These are phyloP conservation scores for Melanotaenia pygmaea DNA, from an alignment of 2,797 vertebrate species.

Conservation along the genomic window DNA sequence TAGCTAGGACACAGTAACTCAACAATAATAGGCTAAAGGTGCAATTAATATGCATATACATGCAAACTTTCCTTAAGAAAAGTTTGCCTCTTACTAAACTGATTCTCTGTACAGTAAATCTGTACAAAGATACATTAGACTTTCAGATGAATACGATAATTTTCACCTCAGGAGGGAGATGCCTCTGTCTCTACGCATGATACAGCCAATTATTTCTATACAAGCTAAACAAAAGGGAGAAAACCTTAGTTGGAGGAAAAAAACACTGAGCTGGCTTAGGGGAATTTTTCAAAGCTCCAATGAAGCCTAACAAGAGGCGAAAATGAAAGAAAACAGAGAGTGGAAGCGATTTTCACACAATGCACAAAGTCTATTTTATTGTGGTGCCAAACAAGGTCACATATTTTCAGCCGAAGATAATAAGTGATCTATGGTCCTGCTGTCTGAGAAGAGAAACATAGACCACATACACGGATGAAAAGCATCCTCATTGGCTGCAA, in stretches of 20 bases:
- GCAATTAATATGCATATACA: not conserved
- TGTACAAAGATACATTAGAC: constrained; percentile 61
- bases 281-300: constrained; percentile 63
- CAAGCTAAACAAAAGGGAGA: constrained; percentile 53
- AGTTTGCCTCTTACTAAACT: constrained; percentile 11
- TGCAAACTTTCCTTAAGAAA: constrained; percentile 8
- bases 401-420: constrained; percentile 62
- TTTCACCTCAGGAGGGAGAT: constrained; percentile 52
- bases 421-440: constrained; percentile 41
- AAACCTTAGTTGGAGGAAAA: constrained; percentile 42
- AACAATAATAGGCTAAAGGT: constrained; percentile 9
- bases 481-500: constrained; percentile 31
- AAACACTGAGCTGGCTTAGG: constrained; percentile 55
- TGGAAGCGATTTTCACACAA: constrained; percentile 66
- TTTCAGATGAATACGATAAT: constrained; percentile 44
- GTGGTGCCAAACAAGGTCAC: constrained; percentile 64
- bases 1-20: not conserved
- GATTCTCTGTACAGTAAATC: constrained; percentile 36
- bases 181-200: constrained; percentile 61
- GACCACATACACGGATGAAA: constrained; percentile 49
- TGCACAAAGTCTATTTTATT: constrained; percentile 57
- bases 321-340: constrained; percentile 52
- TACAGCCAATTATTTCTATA: constrained; percentile 74
- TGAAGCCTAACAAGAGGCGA: constrained; percentile 62
- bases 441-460: constrained; percentile 30